Evolutionary conservation across 2,888 invertebrate genomes (phyloP).

Genomic region (Malthinus seriepunctatus): DNA sequence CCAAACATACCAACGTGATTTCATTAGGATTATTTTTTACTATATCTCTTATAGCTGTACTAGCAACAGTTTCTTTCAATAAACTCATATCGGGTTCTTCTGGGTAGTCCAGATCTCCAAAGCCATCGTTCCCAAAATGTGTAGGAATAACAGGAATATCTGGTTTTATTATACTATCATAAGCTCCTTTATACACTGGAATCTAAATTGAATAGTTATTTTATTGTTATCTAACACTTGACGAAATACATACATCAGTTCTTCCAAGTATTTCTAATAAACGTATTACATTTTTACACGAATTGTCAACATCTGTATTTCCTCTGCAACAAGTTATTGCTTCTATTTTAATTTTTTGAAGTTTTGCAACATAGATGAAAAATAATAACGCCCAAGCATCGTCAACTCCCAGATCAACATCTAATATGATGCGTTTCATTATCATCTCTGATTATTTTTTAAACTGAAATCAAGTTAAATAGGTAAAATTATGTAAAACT

Average conservation of each 20-base stretch:
- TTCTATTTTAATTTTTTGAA: slow-evolving; percentile 58
- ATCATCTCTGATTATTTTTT: too few relatives aligned
- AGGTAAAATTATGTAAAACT: too few relatives aligned
- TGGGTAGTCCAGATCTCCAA: slow-evolving; percentile 62
- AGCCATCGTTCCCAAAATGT: slow-evolving; percentile 72
- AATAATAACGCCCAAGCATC: slow-evolving; percentile 67
- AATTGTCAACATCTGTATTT: slow-evolving; percentile 72
- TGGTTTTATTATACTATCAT: slow-evolving; percentile 50
- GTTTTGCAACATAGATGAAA: slow-evolving; percentile 59
- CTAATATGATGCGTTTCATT: slow-evolving; percentile 55
- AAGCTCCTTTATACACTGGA: slow-evolving; percentile 70
- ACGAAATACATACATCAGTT: slow-evolving; percentile 61
- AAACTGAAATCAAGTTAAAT: too few relatives aligned
- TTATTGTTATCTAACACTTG: not conserved
- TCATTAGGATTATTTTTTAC: slow-evolving; percentile 61
- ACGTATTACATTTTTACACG: slow-evolving; percentile 69
- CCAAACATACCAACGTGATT: slow-evolving; percentile 67
- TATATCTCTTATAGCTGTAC: slow-evolving; percentile 62
- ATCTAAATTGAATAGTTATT: slow-evolving; percentile 56
- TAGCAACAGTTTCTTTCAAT: slow-evolving; percentile 53
- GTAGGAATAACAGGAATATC: slow-evolving; percentile 47
- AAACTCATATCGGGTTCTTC: slow-evolving; percentile 36
- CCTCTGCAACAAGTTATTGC: slow-evolving; percentile 78
- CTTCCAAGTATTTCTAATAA: slow-evolving; percentile 63
- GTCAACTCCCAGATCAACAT: slow-evolving; percentile 67